These are phyloP conservation scores for Diabrotica balteata DNA, from an alignment of 2,888 invertebrate species.

Conservation along the genomic window DNA sequence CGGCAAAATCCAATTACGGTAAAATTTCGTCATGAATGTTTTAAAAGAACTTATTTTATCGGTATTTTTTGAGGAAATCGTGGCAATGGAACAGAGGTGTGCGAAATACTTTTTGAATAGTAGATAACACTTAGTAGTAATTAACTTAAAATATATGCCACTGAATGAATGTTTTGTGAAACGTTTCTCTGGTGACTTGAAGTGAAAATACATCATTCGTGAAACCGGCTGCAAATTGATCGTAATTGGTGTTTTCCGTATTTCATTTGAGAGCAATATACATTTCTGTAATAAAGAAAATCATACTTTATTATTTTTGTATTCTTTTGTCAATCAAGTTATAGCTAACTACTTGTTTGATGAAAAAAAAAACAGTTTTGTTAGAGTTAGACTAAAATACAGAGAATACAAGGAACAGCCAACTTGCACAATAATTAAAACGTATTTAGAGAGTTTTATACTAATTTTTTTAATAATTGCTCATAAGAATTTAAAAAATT, in stretches of 20 bases:
- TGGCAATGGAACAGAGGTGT: too few relatives aligned
- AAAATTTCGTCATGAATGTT: too few relatives aligned
- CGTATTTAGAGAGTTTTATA: not conserved
- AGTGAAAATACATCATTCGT: not conserved
- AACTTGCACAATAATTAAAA: slow-evolving; percentile 20
- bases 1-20: too few relatives aligned
- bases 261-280: not conserved
- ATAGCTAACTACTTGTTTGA: not conserved
- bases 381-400: not conserved
- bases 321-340: not conserved
- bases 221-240: not conserved
- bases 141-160: not conserved
- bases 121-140: not conserved
- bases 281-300: too few relatives aligned
- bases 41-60: too few relatives aligned
- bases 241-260: not conserved
- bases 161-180: too few relatives aligned
- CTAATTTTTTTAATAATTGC: slow-evolving; percentile 17
- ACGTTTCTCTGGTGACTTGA: not conserved
- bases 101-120: not conserved
- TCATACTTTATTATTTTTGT: not conserved
- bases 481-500: slow-evolving; percentile 14
- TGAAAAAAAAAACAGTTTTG: not conserved
- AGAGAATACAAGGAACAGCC: not conserved
- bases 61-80: too few relatives aligned